These are phyloP conservation scores for Bucorvus abyssinicus DNA, from an alignment of 2,797 vertebrate species.

Conservation along the genomic window DNA sequence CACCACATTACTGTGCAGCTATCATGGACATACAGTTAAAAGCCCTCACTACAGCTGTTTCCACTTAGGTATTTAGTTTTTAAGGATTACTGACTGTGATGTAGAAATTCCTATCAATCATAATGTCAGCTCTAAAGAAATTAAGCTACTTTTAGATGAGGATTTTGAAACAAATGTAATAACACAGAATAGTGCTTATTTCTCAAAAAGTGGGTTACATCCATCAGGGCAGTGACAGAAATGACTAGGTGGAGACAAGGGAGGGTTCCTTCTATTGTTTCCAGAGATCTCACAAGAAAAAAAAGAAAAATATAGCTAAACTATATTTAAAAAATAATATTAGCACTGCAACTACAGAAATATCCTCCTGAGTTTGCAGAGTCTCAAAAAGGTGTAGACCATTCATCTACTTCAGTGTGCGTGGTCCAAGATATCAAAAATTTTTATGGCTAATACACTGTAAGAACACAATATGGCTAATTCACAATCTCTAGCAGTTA, in stretches of 20 bases:
- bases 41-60: constrained; percentile 46
- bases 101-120: constrained; percentile 68
- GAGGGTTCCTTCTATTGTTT: constrained; percentile 34
- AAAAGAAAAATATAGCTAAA: neutral
- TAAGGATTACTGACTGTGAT: constrained; percentile 64
- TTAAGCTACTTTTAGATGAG: constrained; percentile 59
- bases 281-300: neutral
- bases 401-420: neutral
- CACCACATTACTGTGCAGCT: constrained; percentile 37
- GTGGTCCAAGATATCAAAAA: neutral
- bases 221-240: constrained; percentile 41
- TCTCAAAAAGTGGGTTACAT: constrained; percentile 54
- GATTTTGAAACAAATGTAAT: constrained; percentile 63
- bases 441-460: neutral
- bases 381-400: neutral
- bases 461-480: neutral
- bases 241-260: constrained; percentile 28
- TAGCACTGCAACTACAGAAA: neutral
- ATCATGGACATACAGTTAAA: constrained; percentile 48
- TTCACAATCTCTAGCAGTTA: neutral
- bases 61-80: constrained; percentile 64
- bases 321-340: constrained; percentile 9
- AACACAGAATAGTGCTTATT: constrained; percentile 40
- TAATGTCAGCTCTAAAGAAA: constrained; percentile 53
- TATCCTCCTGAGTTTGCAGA: neutral